phyloP scores from a whole-genome alignment of 2,888 invertebrate species.

The Agrilus biguttatus region DNA sequence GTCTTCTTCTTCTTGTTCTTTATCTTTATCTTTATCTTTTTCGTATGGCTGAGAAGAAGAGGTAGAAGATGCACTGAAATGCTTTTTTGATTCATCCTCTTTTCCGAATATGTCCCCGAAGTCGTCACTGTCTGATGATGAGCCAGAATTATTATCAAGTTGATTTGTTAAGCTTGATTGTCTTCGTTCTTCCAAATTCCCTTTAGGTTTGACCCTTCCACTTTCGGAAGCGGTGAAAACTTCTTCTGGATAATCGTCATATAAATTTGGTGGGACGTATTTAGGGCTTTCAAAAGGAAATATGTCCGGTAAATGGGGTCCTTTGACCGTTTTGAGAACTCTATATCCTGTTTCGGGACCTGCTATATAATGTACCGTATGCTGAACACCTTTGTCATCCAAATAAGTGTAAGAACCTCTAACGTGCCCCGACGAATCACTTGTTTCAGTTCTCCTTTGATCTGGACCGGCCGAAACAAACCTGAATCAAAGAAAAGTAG shows the following conservation, averaged over 20 bases:
- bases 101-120: not conserved
- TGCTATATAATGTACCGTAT: conserved; percentile 63
- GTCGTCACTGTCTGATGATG: conserved; percentile 4
- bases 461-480: conserved; percentile 65
- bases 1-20: not conserved
- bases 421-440: conserved; percentile 56
- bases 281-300: conserved; percentile 39
- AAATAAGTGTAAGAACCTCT: conserved; percentile 64
- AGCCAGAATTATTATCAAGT: not conserved
- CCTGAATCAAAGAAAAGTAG: conserved; percentile 25
- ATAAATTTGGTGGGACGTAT: conserved; percentile 28
- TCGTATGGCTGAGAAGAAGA: too few species aligned
- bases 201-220: conserved; percentile 18
- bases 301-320: conserved; percentile 46
- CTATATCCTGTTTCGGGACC: conserved; percentile 67
- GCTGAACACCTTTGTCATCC: conserved; percentile 64
- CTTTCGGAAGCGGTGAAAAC: conserved; percentile 42
- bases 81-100: not conserved
- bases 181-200: not conserved
- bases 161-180: conserved; percentile 1
- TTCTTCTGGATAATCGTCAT: conserved; percentile 16
- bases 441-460: conserved; percentile 58
- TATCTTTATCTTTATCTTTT: not conserved
- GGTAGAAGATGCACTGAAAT: too few species aligned
- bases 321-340: conserved; percentile 55